Evolutionary conservation across 2,113 vertebrate species (phyloP), one percentile per base, ranked within the genome.

Genomic region (Myrmecophaga tridactyla): DNA sequence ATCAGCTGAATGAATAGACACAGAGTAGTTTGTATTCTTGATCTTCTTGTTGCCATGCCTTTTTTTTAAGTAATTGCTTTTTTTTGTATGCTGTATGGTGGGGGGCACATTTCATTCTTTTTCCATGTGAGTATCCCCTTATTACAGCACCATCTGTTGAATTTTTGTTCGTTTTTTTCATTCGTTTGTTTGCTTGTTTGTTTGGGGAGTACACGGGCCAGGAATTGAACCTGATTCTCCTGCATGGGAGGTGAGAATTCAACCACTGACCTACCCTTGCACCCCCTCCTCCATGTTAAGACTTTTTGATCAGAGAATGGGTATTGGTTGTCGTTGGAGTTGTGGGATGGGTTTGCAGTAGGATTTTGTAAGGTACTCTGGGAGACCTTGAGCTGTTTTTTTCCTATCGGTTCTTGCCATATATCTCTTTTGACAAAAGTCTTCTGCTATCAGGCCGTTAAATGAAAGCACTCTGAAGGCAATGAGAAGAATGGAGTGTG

Each of bases 361-460:
- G 65, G 65, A 81, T 93, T 96, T 94, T 94, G 43, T 94, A 69
- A 95, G 14, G 9, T 89, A 51, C 12, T 95, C 23, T 88, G 62
- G 41, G 76, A 72, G 53, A 67, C 34, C 14, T 76, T 48, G 67
- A 78, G 56, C 5, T 75, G 39, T 58, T 51, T 78, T 75, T 75
- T 21, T 76, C 53, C n/a, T 81, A 34, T 89, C 39, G 58, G 4
- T 95, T 80, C 51, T 63, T 95, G 53, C 18, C 15, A 82, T 25
- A 29, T 90, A 94, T 90, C 14, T 75, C 7, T 94, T 95, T 95
- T 91, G 62, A 80, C 41, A 73, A 58, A 94, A 43, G n/a, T 62
- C 60, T 84, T 53, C 20, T 58, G 63, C 39, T 76, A 95, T 92
- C 39, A 87, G 34, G 20, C 84, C 53, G 39, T 76, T 90, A 72